Percentiles rank a stretch among this genome's conserved stretches.
These are phyloP conservation scores for Monopterus albus DNA, from an alignment of 2,113 vertebrate genomes.

Conservation along the genomic window DNA sequence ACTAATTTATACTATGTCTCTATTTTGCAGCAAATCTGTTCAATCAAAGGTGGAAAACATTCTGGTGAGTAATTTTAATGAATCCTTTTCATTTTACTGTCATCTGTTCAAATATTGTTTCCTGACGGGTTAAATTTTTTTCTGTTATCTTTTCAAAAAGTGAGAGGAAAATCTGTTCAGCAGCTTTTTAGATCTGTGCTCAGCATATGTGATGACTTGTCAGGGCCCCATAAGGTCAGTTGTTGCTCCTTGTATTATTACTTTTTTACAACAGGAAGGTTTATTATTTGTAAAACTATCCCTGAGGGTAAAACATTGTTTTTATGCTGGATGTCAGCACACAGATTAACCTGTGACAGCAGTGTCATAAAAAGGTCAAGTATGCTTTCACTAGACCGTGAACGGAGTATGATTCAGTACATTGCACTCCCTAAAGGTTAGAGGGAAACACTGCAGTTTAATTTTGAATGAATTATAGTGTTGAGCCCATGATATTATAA, in stretches of 20 bases:
- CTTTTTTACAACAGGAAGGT: not conserved
- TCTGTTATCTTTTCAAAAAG: not conserved
- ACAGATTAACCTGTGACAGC: too few species aligned
- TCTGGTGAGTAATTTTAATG: constrained; percentile 89
- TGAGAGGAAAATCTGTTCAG: too few species aligned
- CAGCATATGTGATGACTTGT: not conserved
- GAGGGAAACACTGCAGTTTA: not conserved
- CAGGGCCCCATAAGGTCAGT: not conserved
- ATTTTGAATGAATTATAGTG: too few species aligned
- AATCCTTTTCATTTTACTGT: not conserved
- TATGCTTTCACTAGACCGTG: not conserved
- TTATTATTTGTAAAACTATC: not conserved
- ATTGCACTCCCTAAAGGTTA: not conserved
- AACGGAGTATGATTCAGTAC: not conserved
- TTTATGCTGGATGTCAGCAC: not conserved
- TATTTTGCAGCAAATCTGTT: constrained; percentile 95
- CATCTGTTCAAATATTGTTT: not conserved
- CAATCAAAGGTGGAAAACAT: constrained; percentile 99
- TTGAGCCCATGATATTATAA: too few species aligned
- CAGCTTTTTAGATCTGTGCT: not conserved
- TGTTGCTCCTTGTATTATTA: too few species aligned
- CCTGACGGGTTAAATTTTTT: not conserved
- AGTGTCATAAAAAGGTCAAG: not conserved
- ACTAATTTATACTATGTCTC: constrained; percentile 76
- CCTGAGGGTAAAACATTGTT: not conserved